These are phyloP conservation scores for Salvelinus alpinus DNA, from an alignment of 2,113 vertebrate species.

Conservation along the genomic window DNA sequence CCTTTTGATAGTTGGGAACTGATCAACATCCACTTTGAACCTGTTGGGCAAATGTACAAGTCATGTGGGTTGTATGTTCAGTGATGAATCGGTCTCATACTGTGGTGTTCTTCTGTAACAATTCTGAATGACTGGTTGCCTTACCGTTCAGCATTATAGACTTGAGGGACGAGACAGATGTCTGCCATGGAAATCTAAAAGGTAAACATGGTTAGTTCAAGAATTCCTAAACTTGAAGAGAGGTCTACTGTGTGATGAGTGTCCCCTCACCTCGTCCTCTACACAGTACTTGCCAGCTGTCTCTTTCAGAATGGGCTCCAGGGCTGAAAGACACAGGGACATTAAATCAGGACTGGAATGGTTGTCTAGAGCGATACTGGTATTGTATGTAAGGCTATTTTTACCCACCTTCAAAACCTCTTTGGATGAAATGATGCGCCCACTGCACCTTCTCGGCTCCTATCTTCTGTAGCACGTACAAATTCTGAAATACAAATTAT, in stretches of 20 bases:
- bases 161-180: conserved; percentile 92
- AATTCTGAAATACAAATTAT: conserved; percentile 75
- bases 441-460: conserved; percentile 82
- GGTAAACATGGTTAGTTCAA: neutral
- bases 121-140: neutral
- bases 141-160: conserved; percentile 92
- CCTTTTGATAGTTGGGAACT: conserved; percentile 83
- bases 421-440: conserved; percentile 83
- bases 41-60: conserved; percentile 59
- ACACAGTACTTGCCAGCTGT: conserved; percentile 87
- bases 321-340: conserved; percentile 67
- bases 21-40: conserved; percentile 85
- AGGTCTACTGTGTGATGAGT: neutral
- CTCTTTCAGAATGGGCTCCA: conserved; percentile 83
- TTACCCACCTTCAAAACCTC: conserved; percentile 85
- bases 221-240: neutral
- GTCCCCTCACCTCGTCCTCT: conserved; percentile 84
- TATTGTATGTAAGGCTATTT: neutral
- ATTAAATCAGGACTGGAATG: neutral
- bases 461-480: conserved; percentile 80
- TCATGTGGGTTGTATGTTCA: neutral
- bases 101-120: neutral
- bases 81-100: neutral
- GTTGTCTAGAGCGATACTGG: neutral
- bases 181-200: conserved; percentile 94